phyloP scores from a whole-genome alignment of 2,888 invertebrate genomes.

The Rhingia rostrata region DNA sequence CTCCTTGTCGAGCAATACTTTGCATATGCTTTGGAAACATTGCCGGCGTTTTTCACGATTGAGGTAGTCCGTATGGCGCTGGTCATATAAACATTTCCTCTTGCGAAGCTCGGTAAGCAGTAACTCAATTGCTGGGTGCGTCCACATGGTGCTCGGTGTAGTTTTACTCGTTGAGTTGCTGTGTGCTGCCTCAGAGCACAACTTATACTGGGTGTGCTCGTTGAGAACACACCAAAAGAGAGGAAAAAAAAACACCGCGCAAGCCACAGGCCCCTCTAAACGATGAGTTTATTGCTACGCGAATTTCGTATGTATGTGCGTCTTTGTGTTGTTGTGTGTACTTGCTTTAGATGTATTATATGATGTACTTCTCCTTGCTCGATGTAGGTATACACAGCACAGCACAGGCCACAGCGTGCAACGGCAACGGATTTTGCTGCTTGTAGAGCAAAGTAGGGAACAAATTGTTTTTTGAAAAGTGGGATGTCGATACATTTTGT shows the following conservation, averaged over 20 bases:
- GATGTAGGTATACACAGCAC: neutral
- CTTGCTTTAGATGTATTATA: neutral
- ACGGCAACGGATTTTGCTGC: neutral
- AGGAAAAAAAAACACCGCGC: conserved; percentile 8
- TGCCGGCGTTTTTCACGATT: conserved; percentile 49
- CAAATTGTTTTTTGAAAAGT: no score
- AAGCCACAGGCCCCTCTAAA: neutral
- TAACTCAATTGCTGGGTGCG: conserved; percentile 50
- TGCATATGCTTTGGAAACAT: conserved; percentile 42
- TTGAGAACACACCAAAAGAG: conserved; percentile 14
- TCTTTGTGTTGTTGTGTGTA: conserved; percentile 26
- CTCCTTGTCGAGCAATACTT: conserved; percentile 48
- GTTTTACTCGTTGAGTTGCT: conserved; percentile 30
- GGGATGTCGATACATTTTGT: no score
- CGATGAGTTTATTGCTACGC: conserved; percentile 52
- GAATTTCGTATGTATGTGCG: conserved; percentile 42
- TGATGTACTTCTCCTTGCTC: conserved; percentile 24
- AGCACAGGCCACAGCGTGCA: neutral
- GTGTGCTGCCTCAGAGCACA: conserved; percentile 65
- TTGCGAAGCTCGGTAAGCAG: conserved; percentile 51
- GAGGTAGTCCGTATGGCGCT: conserved; percentile 45
- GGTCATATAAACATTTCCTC: conserved; percentile 53
- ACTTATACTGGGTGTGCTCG: conserved; percentile 65
- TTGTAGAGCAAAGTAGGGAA: neutral
- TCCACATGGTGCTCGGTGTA: conserved; percentile 51